Evolutionary conservation across 30 jellyfish, hydroid and myxozoan species (phyloP).

Genomic region (Mastigias papua): DNA sequence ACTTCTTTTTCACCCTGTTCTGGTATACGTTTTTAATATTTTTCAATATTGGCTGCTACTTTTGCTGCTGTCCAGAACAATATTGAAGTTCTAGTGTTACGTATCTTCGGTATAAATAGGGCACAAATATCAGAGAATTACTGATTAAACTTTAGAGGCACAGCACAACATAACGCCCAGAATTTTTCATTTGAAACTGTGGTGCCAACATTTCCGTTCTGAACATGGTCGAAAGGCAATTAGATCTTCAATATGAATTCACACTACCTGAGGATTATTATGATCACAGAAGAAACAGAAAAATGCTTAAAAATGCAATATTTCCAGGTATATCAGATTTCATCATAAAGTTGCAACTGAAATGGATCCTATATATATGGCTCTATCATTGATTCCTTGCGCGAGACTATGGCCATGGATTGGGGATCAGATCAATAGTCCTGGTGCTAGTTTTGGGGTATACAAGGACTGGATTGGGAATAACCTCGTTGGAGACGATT

Average conservation of each 20-base stretch:
- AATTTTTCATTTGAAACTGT: too few species aligned
- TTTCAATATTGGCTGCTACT: not conserved
- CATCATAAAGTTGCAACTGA: not conserved
- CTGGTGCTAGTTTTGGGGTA: not conserved
- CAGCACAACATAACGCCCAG: too few species aligned
- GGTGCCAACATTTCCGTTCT: too few species aligned
- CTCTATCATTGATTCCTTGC: not conserved
- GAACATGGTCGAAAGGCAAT: too few species aligned
- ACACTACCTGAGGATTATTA: too few species aligned
- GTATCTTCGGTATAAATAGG: too few species aligned
- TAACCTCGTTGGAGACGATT: not conserved
- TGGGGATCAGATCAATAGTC: not conserved
- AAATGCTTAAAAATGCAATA: not conserved
- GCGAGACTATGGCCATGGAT: slow-evolving; percentile 20
- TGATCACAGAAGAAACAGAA: not conserved
- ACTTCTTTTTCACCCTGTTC: not conserved
- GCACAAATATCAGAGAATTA: too few species aligned
- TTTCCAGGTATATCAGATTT: not conserved
- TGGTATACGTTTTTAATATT: too few species aligned
- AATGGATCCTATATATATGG: slow-evolving; percentile 2
- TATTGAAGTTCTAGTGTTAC: too few species aligned
- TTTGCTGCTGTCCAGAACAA: not conserved
- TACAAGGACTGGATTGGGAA: not conserved
- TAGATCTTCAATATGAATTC: too few species aligned
- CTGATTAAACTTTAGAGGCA: too few species aligned